Conservation (phyloP, 2,888 invertebrate genomes). For the Pammene aurita region DNA sequence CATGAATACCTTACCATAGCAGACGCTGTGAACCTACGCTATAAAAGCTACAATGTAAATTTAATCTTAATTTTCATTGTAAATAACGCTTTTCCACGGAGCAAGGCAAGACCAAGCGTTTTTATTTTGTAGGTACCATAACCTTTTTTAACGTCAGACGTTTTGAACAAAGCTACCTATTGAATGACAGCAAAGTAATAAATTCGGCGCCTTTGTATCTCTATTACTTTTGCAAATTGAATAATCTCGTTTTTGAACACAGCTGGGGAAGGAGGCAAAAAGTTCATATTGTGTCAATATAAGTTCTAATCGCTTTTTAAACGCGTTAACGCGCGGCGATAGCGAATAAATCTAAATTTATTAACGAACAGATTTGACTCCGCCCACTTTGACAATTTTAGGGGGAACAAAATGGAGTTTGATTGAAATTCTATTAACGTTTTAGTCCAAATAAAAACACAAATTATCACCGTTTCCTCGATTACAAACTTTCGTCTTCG, state of each 20-base stretch:
- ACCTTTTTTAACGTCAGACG: slow-evolving; percentile 31
- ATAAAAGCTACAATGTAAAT: slow-evolving; percentile 77
- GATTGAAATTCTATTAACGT: slow-evolving; percentile 38
- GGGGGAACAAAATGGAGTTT: slow-evolving; percentile 79
- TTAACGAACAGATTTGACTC: slow-evolving; percentile 73
- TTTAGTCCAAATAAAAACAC: slow-evolving; percentile 28
- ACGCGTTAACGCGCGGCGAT: slow-evolving; percentile 77
- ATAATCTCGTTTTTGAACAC: slow-evolving; percentile 77
- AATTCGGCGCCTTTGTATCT: slow-evolving; percentile 43
- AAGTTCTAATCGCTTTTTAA: slow-evolving; percentile 83
- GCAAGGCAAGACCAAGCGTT: slow-evolving; percentile 43
- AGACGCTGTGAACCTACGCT: slow-evolving; percentile 61
- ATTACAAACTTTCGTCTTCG: slow-evolving; percentile 14
- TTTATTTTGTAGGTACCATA: slow-evolving; percentile 42
- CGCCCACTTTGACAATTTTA: slow-evolving; percentile 69
- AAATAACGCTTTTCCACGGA: slow-evolving; percentile 56
- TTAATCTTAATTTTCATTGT: slow-evolving; percentile 73
- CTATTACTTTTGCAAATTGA: slow-evolving; percentile 65
- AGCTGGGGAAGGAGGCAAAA: slow-evolving; percentile 64
- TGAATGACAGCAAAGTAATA: slow-evolving; percentile 50
- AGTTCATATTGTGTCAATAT: slow-evolving; percentile 83
- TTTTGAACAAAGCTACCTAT: slow-evolving; percentile 31
- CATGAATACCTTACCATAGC: slow-evolving; percentile 80
- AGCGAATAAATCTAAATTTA: slow-evolving; percentile 83
- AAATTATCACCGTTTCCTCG: slow-evolving; percentile 19